A percentile compares a stretch with the other conserved stretches of the same genome.
phyloP scores from a whole-genome alignment of 2,113 vertebrate genomes.

The Ammospiza caudacuta region DNA sequence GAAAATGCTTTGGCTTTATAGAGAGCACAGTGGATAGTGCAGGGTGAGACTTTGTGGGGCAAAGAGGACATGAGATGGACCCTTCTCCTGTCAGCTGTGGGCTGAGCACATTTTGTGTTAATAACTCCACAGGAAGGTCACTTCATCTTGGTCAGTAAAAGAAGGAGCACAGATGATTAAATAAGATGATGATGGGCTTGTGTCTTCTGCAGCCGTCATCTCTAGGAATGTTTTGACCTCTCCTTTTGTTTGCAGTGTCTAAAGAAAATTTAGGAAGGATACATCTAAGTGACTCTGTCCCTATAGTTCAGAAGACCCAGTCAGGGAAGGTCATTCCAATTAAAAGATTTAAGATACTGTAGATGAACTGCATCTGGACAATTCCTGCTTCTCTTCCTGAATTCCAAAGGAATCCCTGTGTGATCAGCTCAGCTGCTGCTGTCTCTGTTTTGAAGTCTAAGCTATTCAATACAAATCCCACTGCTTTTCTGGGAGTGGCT shows the following conservation, averaged over 20 bases:
- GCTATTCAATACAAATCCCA: not conserved
- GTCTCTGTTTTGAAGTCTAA: not conserved
- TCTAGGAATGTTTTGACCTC: not conserved
- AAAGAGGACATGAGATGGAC: not conserved
- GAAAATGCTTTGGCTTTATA: not conserved
- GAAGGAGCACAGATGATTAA: not conserved
- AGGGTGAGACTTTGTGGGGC: not conserved
- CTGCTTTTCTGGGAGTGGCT: not conserved
- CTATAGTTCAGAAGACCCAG: not conserved
- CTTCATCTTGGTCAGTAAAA: not conserved
- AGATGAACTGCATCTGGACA: not conserved
- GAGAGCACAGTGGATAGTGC: not conserved
- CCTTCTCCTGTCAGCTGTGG: not conserved
- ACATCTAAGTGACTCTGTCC: not conserved
- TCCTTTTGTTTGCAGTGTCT: not conserved
- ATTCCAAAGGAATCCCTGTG: not conserved
- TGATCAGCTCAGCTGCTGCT: not conserved
- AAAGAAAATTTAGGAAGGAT: not conserved
- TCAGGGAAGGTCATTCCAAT: not conserved
- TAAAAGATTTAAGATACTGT: not conserved
- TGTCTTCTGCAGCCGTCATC: not conserved
- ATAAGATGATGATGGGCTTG: not conserved
- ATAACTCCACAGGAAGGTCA: not conserved
- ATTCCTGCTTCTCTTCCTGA: not conserved
- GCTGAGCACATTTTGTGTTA: not conserved